Evolutionary conservation across 2,113 vertebrate genomes (phyloP).

Genomic region (Campylomormyrus tamandua): DNA sequence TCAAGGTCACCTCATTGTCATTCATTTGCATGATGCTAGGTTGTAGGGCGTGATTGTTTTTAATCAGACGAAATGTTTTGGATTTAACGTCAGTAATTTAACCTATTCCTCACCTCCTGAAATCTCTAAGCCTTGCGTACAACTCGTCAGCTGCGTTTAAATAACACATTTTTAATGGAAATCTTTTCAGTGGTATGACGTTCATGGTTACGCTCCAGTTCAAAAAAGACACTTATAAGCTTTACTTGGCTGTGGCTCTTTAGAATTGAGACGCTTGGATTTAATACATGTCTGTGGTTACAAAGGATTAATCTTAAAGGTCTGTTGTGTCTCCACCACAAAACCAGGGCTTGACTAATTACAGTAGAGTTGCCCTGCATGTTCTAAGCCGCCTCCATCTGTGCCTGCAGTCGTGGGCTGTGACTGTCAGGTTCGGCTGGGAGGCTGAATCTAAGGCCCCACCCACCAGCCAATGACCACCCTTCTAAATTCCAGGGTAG

Average conservation of each 20-base stretch:
- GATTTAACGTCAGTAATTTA: slow-evolving; percentile 17
- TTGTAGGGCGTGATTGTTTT: slow-evolving; percentile 16
- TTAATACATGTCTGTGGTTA: background rate
- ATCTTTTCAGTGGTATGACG: background rate
- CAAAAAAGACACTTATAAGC: background rate
- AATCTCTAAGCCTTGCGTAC: slow-evolving; percentile 3
- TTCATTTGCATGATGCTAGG: background rate
- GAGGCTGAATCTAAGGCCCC: background rate
- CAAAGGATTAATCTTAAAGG: slow-evolving; percentile 3
- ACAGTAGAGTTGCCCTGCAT: background rate
- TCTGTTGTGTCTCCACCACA: background rate
- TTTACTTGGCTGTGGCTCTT: background rate
- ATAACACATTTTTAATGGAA: background rate
- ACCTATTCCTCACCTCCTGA: slow-evolving; percentile 8
- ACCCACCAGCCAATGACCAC: background rate
- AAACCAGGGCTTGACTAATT: background rate
- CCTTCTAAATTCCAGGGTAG: background rate
- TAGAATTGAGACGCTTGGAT: background rate
- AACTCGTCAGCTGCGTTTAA: background rate
- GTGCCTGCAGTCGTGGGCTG: background rate
- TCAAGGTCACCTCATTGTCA: slow-evolving; percentile 5
- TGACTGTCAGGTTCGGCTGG: background rate
- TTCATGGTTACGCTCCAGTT: background rate
- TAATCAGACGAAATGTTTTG: slow-evolving; percentile 11
- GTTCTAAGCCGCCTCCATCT: background rate